These are phyloP conservation scores for Rafetus swinhoei DNA, from an alignment of 2,113 vertebrate species.

Conservation along the genomic window DNA sequence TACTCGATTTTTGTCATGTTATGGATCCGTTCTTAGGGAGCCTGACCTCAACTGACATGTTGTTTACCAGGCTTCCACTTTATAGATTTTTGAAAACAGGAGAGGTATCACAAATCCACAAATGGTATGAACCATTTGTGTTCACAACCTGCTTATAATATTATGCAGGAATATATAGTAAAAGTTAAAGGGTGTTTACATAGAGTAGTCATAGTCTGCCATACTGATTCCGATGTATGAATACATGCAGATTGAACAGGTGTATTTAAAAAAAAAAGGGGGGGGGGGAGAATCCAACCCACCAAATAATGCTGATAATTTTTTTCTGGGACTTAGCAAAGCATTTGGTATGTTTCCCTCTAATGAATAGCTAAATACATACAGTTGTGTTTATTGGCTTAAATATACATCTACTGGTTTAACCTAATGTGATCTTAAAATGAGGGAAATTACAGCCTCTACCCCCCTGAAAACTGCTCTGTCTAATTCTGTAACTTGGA, in stretches of 20 bases:
- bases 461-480: not conserved
- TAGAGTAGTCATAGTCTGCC: not conserved
- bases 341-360: not conserved
- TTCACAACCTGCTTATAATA: constrained; percentile 18
- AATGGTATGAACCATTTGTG: too few relatives aligned
- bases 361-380: not conserved
- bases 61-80: not conserved
- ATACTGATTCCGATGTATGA: not conserved
- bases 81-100: constrained; percentile 1
- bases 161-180: not conserved
- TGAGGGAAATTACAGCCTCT: not conserved
- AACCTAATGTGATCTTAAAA: not conserved
- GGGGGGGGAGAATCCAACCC: not conserved
- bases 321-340: not conserved
- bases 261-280: not conserved
- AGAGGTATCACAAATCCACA: not conserved
- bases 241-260: constrained; percentile 4
- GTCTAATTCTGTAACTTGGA: not conserved
- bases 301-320: not conserved
- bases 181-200: not conserved
- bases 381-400: not conserved
- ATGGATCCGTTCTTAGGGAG: not conserved
- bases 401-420: not conserved
- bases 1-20: not conserved
- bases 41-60: constrained; percentile 1